phyloP scores from a whole-genome alignment of 2,888 invertebrate species.

The Noctua pronuba region DNA sequence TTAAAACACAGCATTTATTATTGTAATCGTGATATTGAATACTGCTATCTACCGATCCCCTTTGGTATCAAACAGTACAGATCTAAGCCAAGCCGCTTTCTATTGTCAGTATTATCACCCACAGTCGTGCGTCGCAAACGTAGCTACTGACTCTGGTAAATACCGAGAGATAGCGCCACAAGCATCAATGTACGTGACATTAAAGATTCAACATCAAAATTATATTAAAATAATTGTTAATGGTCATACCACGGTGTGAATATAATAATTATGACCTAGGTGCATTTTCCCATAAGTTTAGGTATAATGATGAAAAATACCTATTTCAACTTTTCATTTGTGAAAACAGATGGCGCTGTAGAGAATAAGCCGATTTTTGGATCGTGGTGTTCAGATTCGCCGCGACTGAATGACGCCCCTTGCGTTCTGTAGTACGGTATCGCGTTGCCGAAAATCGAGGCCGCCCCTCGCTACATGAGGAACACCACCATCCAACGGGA shows the following conservation, averaged over 20 bases:
- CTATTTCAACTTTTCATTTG: neutral
- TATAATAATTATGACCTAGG: neutral
- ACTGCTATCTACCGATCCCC: conserved; percentile 13
- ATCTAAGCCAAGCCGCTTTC: neutral
- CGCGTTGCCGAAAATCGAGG: no score
- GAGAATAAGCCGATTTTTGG: neutral
- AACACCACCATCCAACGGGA: no score
- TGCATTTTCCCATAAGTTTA: neutral
- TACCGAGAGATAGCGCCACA: conserved; percentile 5
- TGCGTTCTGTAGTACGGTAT: neutral
- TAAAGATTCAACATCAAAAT: neutral
- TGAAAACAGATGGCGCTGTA: conserved; percentile 17
- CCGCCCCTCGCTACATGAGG: no score
- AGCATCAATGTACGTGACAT: neutral
- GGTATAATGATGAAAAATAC: neutral
- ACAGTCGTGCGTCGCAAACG: neutral
- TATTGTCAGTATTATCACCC: neutral
- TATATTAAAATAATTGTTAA: neutral
- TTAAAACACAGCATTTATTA: neutral
- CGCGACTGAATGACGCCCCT: neutral
- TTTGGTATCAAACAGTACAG: neutral
- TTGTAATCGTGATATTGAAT: neutral
- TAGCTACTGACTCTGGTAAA: neutral
- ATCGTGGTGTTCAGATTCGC: neutral
- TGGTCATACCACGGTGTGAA: neutral